These are phyloP conservation scores for Lacerta bilineata DNA, from an alignment of 2,797 vertebrate species.

Conservation along the genomic window DNA sequence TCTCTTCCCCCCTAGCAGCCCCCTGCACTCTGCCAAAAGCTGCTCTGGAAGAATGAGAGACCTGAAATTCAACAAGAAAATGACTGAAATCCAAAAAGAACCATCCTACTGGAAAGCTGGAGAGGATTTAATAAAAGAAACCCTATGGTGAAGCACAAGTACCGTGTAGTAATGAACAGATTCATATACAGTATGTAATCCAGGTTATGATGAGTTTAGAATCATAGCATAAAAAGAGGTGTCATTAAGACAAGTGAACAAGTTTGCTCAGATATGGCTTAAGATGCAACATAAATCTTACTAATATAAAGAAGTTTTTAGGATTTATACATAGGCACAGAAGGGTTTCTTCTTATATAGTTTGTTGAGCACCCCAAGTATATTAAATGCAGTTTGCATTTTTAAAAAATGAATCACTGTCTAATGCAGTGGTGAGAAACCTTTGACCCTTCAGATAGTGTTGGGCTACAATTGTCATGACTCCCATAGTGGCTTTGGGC, in stretches of 20 bases:
- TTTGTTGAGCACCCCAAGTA: not conserved
- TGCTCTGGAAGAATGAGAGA: no score
- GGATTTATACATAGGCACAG: not conserved
- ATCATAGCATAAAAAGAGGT: not conserved
- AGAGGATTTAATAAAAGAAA: not conserved
- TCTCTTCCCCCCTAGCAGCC: no score
- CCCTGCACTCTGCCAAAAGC: no score
- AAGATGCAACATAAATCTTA: not conserved
- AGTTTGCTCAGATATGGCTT: not conserved
- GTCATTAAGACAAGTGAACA: not conserved
- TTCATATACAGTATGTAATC: not conserved
- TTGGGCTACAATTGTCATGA: no score
- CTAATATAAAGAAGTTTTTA: not conserved
- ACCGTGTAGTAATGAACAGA: not conserved
- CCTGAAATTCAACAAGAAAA: no score
- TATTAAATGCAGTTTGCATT: not conserved
- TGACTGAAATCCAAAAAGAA: not conserved
- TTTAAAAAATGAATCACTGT: no score
- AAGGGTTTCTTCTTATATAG: not conserved
- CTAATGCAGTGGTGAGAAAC: no score
- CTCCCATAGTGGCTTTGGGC: no score
- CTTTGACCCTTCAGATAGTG: no score
- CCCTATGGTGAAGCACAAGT: not conserved
- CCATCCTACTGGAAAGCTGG: not conserved
- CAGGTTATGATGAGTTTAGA: not conserved